phyloP scores from a whole-genome alignment of 23 tunicate species.

The Diplosoma virens region DNA sequence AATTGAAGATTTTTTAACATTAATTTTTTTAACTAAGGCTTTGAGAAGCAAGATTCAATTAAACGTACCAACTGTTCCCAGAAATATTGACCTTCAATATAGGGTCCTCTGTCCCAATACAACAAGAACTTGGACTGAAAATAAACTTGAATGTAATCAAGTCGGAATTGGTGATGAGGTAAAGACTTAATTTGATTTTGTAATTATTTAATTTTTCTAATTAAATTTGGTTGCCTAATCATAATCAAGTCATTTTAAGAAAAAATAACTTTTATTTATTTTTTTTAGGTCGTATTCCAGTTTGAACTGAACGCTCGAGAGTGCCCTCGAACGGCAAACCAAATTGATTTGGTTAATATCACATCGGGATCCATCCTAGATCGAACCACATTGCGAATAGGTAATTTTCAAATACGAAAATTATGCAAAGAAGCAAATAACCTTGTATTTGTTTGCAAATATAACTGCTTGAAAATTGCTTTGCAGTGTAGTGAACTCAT shows the following conservation, averaged over 20 bases:
- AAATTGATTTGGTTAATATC: slow-evolving; percentile 28
- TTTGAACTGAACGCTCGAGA: slow-evolving; percentile 43
- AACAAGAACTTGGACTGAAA: slow-evolving; percentile 23
- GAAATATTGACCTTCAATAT: slow-evolving; percentile 25
- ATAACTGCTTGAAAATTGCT: no score
- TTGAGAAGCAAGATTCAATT: slow-evolving; percentile 33
- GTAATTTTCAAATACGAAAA: slow-evolving; percentile 28
- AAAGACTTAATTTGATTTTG: no score
- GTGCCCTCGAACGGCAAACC: slow-evolving; percentile 36
- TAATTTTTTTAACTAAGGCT: no score
- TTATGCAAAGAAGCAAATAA: no score
- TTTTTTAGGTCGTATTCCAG: slow-evolving; percentile 60
- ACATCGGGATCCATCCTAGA: slow-evolving; percentile 52
- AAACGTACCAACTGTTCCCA: slow-evolving; percentile 45
- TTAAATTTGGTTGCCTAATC: no score
- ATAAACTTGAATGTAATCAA: slow-evolving; percentile 45
- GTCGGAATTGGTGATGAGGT: slow-evolving; percentile 49
- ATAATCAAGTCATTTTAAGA: no score
- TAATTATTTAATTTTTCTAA: no score
- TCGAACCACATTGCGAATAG: slow-evolving; percentile 26
- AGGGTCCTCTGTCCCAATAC: slow-evolving; percentile 47
- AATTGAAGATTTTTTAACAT: no score
- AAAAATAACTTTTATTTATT: no score
- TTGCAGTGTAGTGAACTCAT: no score
- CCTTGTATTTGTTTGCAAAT: no score